Percentiles rank a stretch among this genome's conserved stretches.
Conservation (phyloP, 2,113 vertebrate genomes). For the Menidia beryllina region DNA sequence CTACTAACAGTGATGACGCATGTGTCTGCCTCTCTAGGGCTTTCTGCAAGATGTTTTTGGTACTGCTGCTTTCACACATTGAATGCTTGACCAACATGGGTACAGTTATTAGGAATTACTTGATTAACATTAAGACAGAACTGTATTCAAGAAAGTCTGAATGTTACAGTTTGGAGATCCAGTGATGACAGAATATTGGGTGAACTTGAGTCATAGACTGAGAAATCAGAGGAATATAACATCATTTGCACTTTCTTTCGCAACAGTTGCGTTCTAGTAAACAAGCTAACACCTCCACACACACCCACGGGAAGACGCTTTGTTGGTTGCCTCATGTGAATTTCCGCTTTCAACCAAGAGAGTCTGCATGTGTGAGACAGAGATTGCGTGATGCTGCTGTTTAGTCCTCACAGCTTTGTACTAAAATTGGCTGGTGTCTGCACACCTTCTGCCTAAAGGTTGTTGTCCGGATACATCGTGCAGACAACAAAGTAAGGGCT, state of each 20-base stretch:
- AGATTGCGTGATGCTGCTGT: not conserved
- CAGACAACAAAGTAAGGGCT: not conserved
- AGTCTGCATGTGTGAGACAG: not conserved
- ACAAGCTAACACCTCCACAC: too few species aligned
- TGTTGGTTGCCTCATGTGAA: too few species aligned
- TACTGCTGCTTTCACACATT: not conserved
- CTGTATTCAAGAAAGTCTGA: too few species aligned
- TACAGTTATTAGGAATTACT: not conserved
- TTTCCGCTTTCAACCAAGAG: not conserved
- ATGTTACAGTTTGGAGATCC: too few species aligned
- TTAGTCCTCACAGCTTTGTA: not conserved
- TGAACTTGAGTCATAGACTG: too few species aligned
- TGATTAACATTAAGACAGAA: too few species aligned
- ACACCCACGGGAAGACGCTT: too few species aligned
- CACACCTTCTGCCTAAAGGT: not conserved
- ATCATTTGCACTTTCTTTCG: too few species aligned
- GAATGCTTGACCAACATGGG: not conserved
- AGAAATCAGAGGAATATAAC: too few species aligned
- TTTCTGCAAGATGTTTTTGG: not conserved
- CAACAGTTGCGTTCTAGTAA: too few species aligned
- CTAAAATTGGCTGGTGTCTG: not conserved
- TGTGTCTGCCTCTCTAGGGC: not conserved
- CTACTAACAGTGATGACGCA: not conserved
- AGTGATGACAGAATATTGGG: too few species aligned
- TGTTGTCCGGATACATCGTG: not conserved